Conservation (phyloP, 2,113 vertebrate species). For the Ovibos moschatus region DNA sequence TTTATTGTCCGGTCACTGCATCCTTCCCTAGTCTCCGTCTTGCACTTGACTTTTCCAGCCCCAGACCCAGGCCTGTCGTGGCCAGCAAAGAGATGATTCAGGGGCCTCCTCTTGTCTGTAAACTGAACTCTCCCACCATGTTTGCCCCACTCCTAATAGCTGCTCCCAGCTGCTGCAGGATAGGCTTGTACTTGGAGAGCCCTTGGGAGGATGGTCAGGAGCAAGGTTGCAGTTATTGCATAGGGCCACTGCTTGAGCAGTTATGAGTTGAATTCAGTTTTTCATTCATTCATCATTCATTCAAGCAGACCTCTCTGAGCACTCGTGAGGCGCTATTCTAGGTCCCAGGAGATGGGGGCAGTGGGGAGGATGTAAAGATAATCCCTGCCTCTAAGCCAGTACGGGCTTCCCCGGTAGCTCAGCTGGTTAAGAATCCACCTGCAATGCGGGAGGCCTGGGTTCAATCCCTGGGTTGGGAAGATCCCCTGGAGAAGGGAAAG, state of each 20-base stretch:
- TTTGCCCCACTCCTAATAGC: not conserved
- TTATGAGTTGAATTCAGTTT: not conserved
- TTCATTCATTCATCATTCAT: not conserved
- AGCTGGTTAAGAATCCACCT: not conserved
- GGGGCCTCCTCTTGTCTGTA: not conserved
- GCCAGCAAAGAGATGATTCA: not conserved
- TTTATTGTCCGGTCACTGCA: not conserved
- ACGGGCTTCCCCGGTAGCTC: not conserved
- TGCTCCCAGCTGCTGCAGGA: not conserved
- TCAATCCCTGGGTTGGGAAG: not conserved
- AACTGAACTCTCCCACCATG: not conserved
- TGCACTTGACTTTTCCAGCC: not conserved
- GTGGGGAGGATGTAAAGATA: not conserved
- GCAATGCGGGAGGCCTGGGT: not conserved
- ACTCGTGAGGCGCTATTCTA: not conserved
- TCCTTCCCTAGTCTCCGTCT: not conserved
- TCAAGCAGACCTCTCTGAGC: not conserved
- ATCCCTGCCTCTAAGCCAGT: not conserved
- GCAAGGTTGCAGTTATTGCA: rapidly evolving
- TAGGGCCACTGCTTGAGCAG: not conserved
- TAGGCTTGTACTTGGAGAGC: not conserved
- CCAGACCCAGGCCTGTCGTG: not conserved
- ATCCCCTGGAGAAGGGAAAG: not conserved
- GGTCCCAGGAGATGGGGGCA: not conserved
- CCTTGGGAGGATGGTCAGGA: not conserved